Conservation (phyloP, 2,113 vertebrate species). For the Phylloscopus trochiloides region DNA sequence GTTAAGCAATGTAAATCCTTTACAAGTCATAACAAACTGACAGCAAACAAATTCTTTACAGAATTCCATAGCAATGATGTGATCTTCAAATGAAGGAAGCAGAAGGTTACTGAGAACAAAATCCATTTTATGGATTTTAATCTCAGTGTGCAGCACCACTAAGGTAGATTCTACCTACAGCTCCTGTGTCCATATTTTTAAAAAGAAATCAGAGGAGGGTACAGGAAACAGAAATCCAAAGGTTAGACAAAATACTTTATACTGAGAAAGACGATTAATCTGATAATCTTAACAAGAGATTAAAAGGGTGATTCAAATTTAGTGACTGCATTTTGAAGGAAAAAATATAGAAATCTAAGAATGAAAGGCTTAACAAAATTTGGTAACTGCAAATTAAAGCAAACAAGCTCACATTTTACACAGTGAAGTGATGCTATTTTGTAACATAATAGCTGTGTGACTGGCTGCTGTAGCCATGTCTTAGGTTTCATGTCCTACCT, state of each 20-base stretch:
- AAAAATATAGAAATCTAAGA: background rate
- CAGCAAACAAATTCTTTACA: background rate
- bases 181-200: background rate
- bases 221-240: background rate
- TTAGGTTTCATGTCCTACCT: background rate
- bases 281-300: background rate
- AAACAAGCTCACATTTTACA: background rate
- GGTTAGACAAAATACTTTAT: background rate
- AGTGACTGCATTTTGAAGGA: background rate
- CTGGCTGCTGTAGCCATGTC: background rate
- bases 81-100: background rate
- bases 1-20: background rate
- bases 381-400: background rate
- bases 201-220: background rate
- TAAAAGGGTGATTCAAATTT: background rate
- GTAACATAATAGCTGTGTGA: accelerated
- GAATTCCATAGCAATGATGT: background rate
- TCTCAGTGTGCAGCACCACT: background rate
- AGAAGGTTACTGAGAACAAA: background rate
- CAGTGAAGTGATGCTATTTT: background rate
- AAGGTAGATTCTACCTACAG: background rate
- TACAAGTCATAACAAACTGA: background rate
- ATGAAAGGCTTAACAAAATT: background rate
- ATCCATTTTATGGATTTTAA: background rate
- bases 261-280: background rate